Conservation (phyloP, 2,888 invertebrate genomes). For the Gasteruption jaculator region DNA sequence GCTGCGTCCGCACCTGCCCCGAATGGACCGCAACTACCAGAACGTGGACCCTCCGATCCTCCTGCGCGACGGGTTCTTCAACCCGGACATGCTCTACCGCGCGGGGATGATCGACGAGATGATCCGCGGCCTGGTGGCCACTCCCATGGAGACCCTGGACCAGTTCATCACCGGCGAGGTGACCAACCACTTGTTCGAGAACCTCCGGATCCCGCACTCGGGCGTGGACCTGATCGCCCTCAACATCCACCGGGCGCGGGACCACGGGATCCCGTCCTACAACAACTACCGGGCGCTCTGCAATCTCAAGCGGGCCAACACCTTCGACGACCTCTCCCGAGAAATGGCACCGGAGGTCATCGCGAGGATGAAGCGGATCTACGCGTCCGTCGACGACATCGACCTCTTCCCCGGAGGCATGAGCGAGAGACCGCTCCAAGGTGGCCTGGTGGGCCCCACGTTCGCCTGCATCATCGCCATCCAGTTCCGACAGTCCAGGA, state of each 20-base stretch:
- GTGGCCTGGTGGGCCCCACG: constrained; percentile 90
- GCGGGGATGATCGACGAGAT: constrained; percentile 81
- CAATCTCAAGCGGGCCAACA: constrained; percentile 77
- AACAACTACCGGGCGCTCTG: constrained; percentile 89
- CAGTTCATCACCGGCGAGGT: constrained; percentile 93
- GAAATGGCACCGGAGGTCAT: constrained; percentile 85
- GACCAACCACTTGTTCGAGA: constrained; percentile 92
- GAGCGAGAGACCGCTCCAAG: constrained; percentile 82
- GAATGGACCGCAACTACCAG: constrained; percentile 74
- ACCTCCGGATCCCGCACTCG: constrained; percentile 82
- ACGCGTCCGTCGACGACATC: constrained; percentile 89
- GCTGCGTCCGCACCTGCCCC: constrained; percentile 78
- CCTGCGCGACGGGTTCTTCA: constrained; percentile 87
- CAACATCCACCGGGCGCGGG: constrained; percentile 83
- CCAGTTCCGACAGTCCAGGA: constrained; percentile 84
- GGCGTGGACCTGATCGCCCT: constrained; percentile 89
- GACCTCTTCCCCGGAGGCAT: constrained; percentile 95
- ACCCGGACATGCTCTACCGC: constrained; percentile 74
- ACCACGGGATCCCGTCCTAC: constrained; percentile 84
- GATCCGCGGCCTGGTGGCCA: constrained; percentile 77
- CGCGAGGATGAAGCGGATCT: constrained; percentile 72
- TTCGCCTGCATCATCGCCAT: constrained; percentile 92
- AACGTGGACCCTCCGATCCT: constrained; percentile 80
- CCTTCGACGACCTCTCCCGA: constrained; percentile 81
- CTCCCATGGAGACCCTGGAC: constrained; percentile 90